Evolutionary conservation across 2,113 vertebrate genomes (phyloP).

Genomic region (Trematocara unimaculatum): DNA sequence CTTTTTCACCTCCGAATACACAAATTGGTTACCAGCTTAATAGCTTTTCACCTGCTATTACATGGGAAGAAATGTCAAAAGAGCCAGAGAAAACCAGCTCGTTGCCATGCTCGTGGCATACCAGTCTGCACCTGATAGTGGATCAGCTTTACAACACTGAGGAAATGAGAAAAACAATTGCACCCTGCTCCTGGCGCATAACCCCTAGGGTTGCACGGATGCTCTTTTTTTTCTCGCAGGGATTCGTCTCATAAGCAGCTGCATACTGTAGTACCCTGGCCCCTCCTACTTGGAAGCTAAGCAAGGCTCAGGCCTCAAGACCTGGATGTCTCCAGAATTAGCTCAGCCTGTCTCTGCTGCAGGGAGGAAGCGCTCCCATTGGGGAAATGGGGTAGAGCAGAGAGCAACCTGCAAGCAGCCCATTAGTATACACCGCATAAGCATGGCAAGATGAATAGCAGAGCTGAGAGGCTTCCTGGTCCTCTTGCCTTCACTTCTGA

Average conservation of each 20-base stretch:
- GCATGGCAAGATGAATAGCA: conserved; percentile 34
- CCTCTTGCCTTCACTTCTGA: conserved; percentile 35
- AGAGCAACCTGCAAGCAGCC: conserved; percentile 37
- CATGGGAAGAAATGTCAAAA: conserved; percentile 62
- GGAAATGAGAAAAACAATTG: conserved; percentile 67
- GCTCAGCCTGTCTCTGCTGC: conserved; percentile 48
- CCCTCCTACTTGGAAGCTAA: conserved; percentile 44
- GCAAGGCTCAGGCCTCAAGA: conserved; percentile 21
- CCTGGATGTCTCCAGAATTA: conserved; percentile 63
- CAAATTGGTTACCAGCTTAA: conserved; percentile 67
- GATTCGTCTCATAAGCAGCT: conserved; percentile 31
- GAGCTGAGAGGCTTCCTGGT: conserved; percentile 22
- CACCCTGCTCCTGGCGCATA: conserved; percentile 31
- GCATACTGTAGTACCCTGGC: not conserved
- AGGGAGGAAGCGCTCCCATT: conserved; percentile 41
- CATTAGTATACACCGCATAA: conserved; percentile 54
- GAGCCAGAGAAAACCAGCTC: conserved; percentile 52
- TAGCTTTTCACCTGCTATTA: conserved; percentile 63
- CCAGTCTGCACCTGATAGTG: conserved; percentile 38
- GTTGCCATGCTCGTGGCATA: conserved; percentile 57
- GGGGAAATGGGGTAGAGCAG: conserved; percentile 35
- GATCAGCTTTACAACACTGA: conserved; percentile 57
- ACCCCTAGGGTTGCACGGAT: conserved; percentile 29
- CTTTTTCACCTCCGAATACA: conserved; percentile 43
- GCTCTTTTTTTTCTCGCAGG: conserved; percentile 4